These are phyloP conservation scores for Auanema sp. DNA, from an alignment of 2,888 invertebrate species.

Conservation along the genomic window DNA sequence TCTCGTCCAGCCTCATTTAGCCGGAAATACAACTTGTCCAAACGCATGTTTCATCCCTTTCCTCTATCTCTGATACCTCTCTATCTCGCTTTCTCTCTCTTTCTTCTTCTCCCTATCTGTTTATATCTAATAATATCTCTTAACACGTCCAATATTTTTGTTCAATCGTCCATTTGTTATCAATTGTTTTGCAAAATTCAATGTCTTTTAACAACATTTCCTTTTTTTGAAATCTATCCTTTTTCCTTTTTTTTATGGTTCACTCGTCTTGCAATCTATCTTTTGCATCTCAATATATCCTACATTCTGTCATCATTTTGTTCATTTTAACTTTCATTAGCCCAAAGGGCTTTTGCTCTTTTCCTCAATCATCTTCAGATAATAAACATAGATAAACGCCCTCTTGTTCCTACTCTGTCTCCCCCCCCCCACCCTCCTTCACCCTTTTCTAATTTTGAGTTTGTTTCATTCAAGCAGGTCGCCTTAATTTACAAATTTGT, in stretches of 20 bases:
- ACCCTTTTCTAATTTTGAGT: too few species aligned
- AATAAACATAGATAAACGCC: too few species aligned
- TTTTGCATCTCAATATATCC: neutral
- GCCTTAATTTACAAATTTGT: too few species aligned
- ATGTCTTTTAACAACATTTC: neutral
- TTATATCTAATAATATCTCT: neutral
- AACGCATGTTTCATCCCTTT: neutral
- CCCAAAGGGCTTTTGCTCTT: too few species aligned
- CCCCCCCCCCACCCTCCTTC: too few species aligned
- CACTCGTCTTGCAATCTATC: neutral
- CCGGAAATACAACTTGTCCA: slow-evolving; percentile 1
- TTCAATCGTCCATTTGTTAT: slow-evolving; percentile 1
- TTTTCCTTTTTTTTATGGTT: slow-evolving; percentile 4
- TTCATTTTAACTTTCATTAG: neutral
- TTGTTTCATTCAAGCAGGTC: too few species aligned
- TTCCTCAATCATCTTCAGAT: too few species aligned
- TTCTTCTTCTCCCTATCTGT: slow-evolving; percentile 6
- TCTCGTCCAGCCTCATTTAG: neutral
- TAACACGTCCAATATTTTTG: slow-evolving; percentile 3
- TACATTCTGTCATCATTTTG: neutral
- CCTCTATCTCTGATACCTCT: neutral
- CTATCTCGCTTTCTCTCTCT: slow-evolving; percentile 6
- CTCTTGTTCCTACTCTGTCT: too few species aligned
- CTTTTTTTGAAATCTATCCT: neutral
- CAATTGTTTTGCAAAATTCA: neutral